Conservation (phyloP, 2,797 vertebrate species). For the Macroramphosus scolopax region DNA sequence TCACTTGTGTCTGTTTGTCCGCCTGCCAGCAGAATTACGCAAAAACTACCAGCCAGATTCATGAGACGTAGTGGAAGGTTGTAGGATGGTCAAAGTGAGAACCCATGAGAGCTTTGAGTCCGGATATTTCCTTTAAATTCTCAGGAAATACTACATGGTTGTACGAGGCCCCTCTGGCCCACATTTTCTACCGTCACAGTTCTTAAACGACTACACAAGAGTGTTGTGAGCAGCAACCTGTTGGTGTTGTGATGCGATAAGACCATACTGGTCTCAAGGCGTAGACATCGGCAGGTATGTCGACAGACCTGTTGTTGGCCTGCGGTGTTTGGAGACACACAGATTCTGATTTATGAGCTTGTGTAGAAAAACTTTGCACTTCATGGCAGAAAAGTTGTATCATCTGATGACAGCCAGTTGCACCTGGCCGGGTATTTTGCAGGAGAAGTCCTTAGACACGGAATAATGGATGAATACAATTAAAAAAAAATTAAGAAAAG, state of each 20-base stretch:
- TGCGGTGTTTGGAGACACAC: conserved; percentile 17
- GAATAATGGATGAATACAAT: conserved; percentile 8
- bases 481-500: no score
- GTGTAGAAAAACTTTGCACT: not conserved
- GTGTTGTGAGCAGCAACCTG: no score
- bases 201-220: not conserved
- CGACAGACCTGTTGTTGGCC: conserved; percentile 46
- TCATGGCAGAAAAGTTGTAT: not conserved
- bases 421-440: conserved; percentile 3
- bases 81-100: no score
- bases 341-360: not conserved
- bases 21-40: no score
- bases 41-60: no score
- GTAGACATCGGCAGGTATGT: conserved; percentile 28
- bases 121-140: no score
- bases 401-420: conserved; percentile 28
- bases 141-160: no score
- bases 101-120: no score
- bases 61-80: no score
- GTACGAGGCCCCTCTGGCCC: no score
- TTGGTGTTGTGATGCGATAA: not conserved
- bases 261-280: conserved; percentile 9
- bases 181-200: not conserved
- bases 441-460: conserved; percentile 8
- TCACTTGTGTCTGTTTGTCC: no score